Evolutionary conservation across 2,888 invertebrate genomes (phyloP), one percentile per base, ranked within the genome.

Genomic region (Aphrophora alni): DNA sequence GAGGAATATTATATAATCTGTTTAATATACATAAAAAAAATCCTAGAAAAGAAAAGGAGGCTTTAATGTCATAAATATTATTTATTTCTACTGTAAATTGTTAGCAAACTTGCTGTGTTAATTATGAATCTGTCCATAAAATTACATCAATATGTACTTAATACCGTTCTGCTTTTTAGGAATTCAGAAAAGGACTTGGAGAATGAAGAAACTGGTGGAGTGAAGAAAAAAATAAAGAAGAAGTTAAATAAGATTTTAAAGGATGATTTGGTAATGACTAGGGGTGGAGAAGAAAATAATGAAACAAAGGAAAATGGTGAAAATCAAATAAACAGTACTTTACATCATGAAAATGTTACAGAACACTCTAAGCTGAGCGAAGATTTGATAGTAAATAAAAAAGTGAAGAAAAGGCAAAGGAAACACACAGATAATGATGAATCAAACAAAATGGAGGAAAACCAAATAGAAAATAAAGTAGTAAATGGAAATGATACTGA

Each of bases 351-450:
- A 24, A 21, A 27, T 1, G 26, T 25, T 75, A 68, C 59, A 68
- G 51, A 73, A 68, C 21, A 77, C 28, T 26, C 0, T 77, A 33
- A 12, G 33, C 33, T 12, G 24, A 68, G 10, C 17, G 33, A 81
- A 59, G 14, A 33, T 10, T 25, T 27, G n/a, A 73, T 76, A 69
- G 75, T 82, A 75, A 82, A 85, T 80, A 79, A 82, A 76, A 83
- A 76, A 79, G 77, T 33, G 68, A 84, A 80, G 75, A 82, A 80
- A 73, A 82, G 82, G 69, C 82, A 82, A 82, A 84, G 78, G 8
- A 82, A 83, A 59, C 27, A 78, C 69, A 80, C 25, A 70, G 21
- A 38, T 69, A 38, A 38, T n/a, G 86, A 86, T 44, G 85, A 86
- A 12, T 84, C 83, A 21, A 82, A 80, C 25, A 80, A 75, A 14